Evolutionary conservation across 2,888 invertebrate genomes (phyloP).

Genomic region (Eledone cirrhosa): DNA sequence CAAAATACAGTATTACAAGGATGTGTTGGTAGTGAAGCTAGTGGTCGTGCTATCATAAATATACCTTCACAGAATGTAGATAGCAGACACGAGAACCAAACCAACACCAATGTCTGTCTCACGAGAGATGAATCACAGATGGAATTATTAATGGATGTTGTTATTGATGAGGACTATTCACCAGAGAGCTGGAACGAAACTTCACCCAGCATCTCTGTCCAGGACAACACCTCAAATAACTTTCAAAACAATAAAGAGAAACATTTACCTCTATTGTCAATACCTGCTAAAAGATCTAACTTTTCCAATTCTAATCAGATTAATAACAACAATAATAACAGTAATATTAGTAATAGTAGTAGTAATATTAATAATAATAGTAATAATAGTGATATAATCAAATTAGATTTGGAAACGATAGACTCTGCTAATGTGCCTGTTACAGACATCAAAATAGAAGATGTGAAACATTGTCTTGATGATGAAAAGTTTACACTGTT

Average conservation of each 20-base stretch:
- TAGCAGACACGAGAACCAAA: no score
- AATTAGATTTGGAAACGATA: neutral
- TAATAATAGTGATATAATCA: no score
- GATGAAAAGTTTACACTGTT: neutral
- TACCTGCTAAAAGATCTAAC: neutral
- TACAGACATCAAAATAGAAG: slow-evolving; percentile 1
- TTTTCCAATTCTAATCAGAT: neutral
- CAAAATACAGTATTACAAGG: no score
- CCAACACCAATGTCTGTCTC: no score
- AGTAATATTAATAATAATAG: no score
- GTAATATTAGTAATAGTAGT: neutral
- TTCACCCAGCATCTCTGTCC: neutral
- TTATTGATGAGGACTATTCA: neutral
- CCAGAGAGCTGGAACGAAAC: neutral
- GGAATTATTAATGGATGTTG: slow-evolving; percentile 22
- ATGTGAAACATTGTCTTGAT: neutral
- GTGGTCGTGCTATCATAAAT: no score
- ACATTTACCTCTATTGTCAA: neutral
- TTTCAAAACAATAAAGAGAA: neutral
- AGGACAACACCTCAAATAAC: no score
- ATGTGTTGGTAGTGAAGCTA: no score
- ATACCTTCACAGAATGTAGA: no score
- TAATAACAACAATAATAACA: neutral
- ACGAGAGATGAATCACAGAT: neutral
- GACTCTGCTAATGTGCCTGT: neutral